These are phyloP conservation scores for Oryzias dopingdopingensis DNA, from an alignment of 2,797 vertebrate species.

Conservation along the genomic window DNA sequence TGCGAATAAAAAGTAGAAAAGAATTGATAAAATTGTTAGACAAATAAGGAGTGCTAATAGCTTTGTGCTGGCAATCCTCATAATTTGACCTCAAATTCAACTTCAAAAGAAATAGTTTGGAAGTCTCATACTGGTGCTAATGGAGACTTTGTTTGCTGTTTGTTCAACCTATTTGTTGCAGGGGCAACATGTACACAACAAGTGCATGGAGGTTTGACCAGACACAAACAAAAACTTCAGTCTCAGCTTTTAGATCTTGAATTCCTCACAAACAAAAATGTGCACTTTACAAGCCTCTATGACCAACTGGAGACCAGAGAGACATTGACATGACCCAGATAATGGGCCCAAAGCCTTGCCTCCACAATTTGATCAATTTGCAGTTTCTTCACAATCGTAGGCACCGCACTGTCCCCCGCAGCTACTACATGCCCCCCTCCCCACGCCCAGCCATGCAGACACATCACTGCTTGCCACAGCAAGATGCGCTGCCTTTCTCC, in stretches of 20 bases:
- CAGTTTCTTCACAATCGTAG: slow-evolving; percentile 69
- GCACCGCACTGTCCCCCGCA: slow-evolving; percentile 75
- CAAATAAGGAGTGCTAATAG: background rate
- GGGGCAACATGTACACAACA: slow-evolving; percentile 56
- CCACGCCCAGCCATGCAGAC: slow-evolving; percentile 55
- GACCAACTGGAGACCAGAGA: slow-evolving; percentile 75
- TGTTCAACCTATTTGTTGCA: slow-evolving; percentile 61
- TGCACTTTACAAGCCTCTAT: slow-evolving; percentile 50
- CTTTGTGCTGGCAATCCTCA: slow-evolving; percentile 10
- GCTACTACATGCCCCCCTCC: slow-evolving; percentile 52
- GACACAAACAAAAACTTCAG: slow-evolving; percentile 40
- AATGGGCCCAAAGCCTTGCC: slow-evolving; percentile 80
- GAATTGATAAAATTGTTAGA: slow-evolving; percentile 5
- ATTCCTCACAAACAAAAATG: slow-evolving; percentile 43
- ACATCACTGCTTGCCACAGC: slow-evolving; percentile 57
- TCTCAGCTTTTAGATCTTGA: slow-evolving; percentile 37
- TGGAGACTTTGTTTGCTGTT: slow-evolving; percentile 55
- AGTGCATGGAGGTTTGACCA: slow-evolving; percentile 36
- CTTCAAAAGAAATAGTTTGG: slow-evolving; percentile 41
- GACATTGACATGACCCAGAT: slow-evolving; percentile 83
- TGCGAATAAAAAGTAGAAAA: slow-evolving; percentile 22
- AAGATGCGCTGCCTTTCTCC: slow-evolving; percentile 69
- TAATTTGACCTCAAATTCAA: slow-evolving; percentile 56
- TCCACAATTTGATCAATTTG: slow-evolving; percentile 85
- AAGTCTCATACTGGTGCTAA: slow-evolving; percentile 65